Evolutionary conservation across 2,797 vertebrate genomes (phyloP).

Genomic region (Takifugu ocellatus): DNA sequence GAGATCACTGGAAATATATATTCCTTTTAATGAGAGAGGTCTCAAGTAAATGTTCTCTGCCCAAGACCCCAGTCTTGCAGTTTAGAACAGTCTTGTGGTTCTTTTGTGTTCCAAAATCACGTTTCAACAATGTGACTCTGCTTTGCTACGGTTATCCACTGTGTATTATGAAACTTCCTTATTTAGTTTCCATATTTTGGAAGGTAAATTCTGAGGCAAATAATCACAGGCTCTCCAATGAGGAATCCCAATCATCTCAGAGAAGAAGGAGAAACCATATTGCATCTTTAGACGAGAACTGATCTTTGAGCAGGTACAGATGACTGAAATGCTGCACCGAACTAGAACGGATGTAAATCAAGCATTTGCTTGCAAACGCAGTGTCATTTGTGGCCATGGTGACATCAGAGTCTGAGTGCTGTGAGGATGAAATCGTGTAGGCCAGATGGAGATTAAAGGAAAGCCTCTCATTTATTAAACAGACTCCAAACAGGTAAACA

Average conservation of each 20-base stretch:
- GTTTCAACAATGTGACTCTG: constrained; percentile 4
- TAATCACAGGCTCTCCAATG: constrained; percentile 30
- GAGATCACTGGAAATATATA: too few species aligned
- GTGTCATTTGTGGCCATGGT: neutral
- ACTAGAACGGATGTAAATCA: too few species aligned
- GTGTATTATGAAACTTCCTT: constrained; percentile 5
- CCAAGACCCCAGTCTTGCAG: too few species aligned
- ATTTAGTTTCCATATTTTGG: constrained; percentile 5
- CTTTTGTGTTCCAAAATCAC: constrained; percentile 4
- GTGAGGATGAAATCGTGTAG: neutral
- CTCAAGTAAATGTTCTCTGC: too few species aligned
- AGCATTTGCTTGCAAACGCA: too few species aligned
- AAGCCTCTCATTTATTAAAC: neutral
- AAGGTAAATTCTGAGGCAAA: constrained; percentile 20
- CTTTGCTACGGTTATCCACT: neutral
- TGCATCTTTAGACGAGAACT: too few species aligned
- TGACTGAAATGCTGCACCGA: too few species aligned
- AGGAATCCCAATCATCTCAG: constrained; percentile 35
- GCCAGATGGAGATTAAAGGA: neutral
- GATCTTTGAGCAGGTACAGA: too few species aligned
- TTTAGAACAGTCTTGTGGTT: neutral
- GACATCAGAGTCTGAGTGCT: neutral
- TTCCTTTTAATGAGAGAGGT: too few species aligned
- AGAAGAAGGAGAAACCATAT: constrained; percentile 15
- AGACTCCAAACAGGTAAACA: too few species aligned